phyloP scores from a whole-genome alignment of 2,888 invertebrate species.

The Orchesellides sinensis region DNA sequence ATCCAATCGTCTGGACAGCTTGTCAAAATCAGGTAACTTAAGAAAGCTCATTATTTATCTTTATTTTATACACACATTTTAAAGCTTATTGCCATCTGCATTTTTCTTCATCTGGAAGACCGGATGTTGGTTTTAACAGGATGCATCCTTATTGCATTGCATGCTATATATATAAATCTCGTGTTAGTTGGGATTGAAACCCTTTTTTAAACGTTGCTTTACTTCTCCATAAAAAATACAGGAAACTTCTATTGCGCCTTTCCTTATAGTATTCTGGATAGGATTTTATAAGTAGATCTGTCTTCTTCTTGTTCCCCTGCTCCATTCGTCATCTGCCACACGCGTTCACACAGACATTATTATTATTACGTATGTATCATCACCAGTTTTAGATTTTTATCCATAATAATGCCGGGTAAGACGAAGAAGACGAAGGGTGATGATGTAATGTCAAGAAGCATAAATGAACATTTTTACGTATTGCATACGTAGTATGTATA shows the following conservation, averaged over 20 bases:
- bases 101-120: too few species aligned
- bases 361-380: not conserved
- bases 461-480: not conserved
- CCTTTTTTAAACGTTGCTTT: not conserved
- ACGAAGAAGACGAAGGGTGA: not conserved
- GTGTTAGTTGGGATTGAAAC: too few species aligned
- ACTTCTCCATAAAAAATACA: not conserved
- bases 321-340: slow-evolving; percentile 43
- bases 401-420: slow-evolving; percentile 9
- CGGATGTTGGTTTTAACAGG: too few species aligned
- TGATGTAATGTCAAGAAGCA: not conserved
- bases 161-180: too few species aligned
- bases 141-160: too few species aligned
- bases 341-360: not conserved
- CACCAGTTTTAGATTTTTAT: slow-evolving; percentile 8
- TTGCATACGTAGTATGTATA: not conserved
- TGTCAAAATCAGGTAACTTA: too few species aligned
- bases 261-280: too few species aligned
- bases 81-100: too few species aligned
- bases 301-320: slow-evolving; percentile 11
- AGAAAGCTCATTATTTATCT: too few species aligned
- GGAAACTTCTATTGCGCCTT: not conserved
- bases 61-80: too few species aligned
- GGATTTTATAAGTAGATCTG: not conserved
- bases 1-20: too few species aligned